Evolutionary conservation across 2,797 vertebrate genomes (phyloP).

Genomic region (Coracias cyanogaster): DNA sequence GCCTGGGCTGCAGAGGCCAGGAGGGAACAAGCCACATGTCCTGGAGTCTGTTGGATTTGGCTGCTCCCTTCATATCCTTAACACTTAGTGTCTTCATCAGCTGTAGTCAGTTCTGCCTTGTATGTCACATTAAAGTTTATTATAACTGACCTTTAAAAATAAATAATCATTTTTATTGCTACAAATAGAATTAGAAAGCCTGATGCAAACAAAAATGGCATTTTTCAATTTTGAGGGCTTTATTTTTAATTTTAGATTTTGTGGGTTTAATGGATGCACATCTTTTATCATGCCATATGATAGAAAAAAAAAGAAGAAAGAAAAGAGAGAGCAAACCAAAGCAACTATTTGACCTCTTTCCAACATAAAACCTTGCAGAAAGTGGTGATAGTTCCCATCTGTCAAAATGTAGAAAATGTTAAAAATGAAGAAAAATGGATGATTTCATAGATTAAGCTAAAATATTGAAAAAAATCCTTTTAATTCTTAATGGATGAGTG

Average conservation of each 20-base stretch:
- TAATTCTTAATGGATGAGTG: not conserved
- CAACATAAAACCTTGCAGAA: not conserved
- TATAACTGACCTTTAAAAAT: not conserved
- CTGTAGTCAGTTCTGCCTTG: not conserved
- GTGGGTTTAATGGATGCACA: not conserved
- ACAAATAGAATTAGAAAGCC: not conserved
- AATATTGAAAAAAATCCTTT: not conserved
- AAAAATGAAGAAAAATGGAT: not conserved
- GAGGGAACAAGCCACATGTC: rapidly evolving
- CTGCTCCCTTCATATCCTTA: not conserved
- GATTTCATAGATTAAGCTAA: not conserved
- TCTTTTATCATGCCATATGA: not conserved
- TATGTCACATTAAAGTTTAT: not conserved
- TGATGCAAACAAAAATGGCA: not conserved
- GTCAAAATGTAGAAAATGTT: not conserved
- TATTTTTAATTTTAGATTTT: not conserved
- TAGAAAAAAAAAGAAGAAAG: not conserved
- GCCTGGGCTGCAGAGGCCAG: rapidly evolving
- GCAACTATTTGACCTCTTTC: not conserved
- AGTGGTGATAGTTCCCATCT: not conserved
- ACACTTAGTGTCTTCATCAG: not conserved
- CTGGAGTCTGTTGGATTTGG: not conserved
- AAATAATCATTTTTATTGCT: not conserved
- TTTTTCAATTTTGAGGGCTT: not conserved
- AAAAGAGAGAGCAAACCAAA: not conserved